phyloP scores from a whole-genome alignment of 2,797 vertebrate species.

The Liparis tanakae region DNA sequence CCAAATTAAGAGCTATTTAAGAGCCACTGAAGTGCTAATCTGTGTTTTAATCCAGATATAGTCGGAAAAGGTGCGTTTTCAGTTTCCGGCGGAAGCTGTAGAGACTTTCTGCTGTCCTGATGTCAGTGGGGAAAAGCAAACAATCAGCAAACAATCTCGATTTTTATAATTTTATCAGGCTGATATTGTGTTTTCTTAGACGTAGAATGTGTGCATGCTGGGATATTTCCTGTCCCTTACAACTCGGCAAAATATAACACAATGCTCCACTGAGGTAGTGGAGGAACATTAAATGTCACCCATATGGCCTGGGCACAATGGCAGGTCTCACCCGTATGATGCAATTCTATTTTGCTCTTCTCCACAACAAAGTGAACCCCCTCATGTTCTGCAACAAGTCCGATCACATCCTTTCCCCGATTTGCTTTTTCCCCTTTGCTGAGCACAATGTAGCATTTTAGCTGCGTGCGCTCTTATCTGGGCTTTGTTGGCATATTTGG shows the following conservation, averaged over 20 bases:
- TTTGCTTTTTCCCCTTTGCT: slow-evolving; percentile 62
- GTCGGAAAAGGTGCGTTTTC: no score
- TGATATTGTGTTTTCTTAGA: background rate
- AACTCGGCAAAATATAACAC: background rate
- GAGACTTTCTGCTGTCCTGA: no score
- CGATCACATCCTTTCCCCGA: slow-evolving; percentile 70
- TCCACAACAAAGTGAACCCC: slow-evolving; percentile 63
- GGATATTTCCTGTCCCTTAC: background rate
- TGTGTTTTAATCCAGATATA: no score
- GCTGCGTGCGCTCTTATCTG: slow-evolving; percentile 67
- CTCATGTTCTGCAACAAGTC: slow-evolving; percentile 71
- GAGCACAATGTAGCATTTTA: slow-evolving; percentile 82
- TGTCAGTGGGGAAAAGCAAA: no score
- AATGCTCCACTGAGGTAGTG: background rate
- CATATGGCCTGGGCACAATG: slow-evolving; percentile 41
- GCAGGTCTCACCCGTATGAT: slow-evolving; percentile 70
- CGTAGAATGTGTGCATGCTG: background rate
- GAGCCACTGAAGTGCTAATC: no score
- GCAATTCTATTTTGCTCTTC: slow-evolving; percentile 60
- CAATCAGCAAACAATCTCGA: no score
- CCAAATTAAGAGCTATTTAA: no score
- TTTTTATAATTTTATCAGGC: no score
- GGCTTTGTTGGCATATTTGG: slow-evolving; percentile 75
- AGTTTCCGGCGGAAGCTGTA: no score
- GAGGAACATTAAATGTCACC: slow-evolving; percentile 20